Evolutionary conservation across 1,140 invertebrate species (phyloP), one percentile per base, ranked within the genome.

Genomic region (Eubasilissa regina): DNA sequence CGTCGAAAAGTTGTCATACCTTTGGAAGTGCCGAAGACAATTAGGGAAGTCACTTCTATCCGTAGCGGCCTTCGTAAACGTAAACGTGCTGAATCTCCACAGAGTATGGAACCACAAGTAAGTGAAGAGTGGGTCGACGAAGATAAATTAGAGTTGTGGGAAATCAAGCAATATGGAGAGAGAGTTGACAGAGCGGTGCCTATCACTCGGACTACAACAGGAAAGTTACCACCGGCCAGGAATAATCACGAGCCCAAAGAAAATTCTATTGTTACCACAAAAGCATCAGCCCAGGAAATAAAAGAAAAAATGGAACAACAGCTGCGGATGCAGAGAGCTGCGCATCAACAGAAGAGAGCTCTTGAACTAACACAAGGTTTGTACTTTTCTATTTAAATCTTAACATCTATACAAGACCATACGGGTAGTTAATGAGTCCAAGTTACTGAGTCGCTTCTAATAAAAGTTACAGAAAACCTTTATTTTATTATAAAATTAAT

Each of bases 121-220:
- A 93, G 93, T 7, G 97, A 99, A 87, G 94, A 96, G 85, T 99
- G 98, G 97, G 94, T 98, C 0, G 96, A 98, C 79, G 98, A 99
- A 88, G 97, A 98, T 84, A 96, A 97, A 84, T 87, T 99, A 19
- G 97, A 99, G 86, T 85, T 99, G 0, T 99, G 97, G 97, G 97
- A 99, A 89, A 98, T 99, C 53, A 96, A 97, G 85, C 95, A 96
- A 82, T 99, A 98, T 87, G 96, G 96, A 45, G 97, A 99, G 86
- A 45, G 68, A n/a, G 77, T 60, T 10, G 90, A 91, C 73, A 88
- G 89, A 51, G 86, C 85, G 11, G 87, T 87, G 10, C 93, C 93
- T 86, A 92, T 94, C 85, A 94, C 94, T 84, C 92, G 94, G 84
- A 93, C 94, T 81, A 90, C 93, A 15, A 94, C 94, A 0, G 93